Evolutionary conservation across 1,140 invertebrate genomes (phyloP), one percentile per base, ranked within the genome.

Genomic region (Pissodes strobi): DNA sequence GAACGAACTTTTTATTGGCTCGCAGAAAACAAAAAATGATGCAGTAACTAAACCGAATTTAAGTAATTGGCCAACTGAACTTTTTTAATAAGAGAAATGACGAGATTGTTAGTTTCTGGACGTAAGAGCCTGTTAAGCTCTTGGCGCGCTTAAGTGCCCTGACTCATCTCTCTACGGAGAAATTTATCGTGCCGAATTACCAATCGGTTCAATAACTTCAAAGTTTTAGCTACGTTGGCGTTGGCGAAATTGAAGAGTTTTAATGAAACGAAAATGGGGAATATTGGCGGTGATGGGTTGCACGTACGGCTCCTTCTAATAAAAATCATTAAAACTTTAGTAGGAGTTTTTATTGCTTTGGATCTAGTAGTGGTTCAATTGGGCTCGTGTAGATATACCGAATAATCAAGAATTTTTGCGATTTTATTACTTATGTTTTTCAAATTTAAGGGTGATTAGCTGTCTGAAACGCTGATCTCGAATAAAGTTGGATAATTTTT

Each of bases 1-100:
- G 64, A 67, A 69, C 56, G 64, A 69, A 71, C 64, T 69, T 69
- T 71, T 69, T 69, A 67, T 67, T 64, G 34, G 45, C 43, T 55
- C 39, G 49, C 4, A 18, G 39, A 37, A 61, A 61, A 51, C 48
- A 10, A 34, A 61, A 61, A 61, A 68, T 59, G 65, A 66, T 70
- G 67, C 69, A 70, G 34, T 38, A 61, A 61, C 58, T 52, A 45
- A 63, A 68, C 63, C 64, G 63, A 70, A 68, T 68, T 68, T 65
- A 65, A 68, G 46, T 60, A 66, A 68, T 68, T 55, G 57, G 66
- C 62, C 69, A 68, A 64, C 43, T 68, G 59, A 66, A 66, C 66
- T 68, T 64, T 67, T 53, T 53, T 64, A 57, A 64, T 48, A 59
- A 59, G 43, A 18, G 56, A 61, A 52, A 52, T 61, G 22, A 60